Base-by-base conservation (phyloP, 2,888 invertebrate species). In the Platerodrilus igneus region DNA sequence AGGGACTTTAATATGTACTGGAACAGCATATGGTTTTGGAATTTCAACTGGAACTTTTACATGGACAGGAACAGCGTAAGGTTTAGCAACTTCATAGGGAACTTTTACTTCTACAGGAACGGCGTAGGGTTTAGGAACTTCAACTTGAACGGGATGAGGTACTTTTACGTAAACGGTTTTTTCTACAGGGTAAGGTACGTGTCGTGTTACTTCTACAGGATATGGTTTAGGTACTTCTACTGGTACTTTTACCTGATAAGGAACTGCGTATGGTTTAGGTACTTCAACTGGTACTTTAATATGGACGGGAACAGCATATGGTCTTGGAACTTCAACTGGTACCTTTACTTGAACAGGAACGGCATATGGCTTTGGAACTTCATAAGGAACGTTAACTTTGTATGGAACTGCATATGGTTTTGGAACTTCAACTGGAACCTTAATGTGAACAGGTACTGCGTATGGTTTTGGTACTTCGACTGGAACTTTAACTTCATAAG, bases 401-500 rank as follows among this genome's bases (percentile, higher is more conserved):
- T 45, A 38, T 2, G 34, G 45, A 21, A 48, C 47, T 11, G 47
- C 41, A 46, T 62, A 58, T 22, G 63, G 63, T 43, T 63, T 58
- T 10, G 63, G 59, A 14, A 63, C 59, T 19, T 53, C 52, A 3
- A 52, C 50, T 13, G 48, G 44, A 10, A 63, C 59, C 5, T 52
- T 53, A 45, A 53, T 59, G 18, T 53, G 54, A 6, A 61, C 55
- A 21, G 49, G 30, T 26, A 66, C 63, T 29, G 62, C 29, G 47
- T 62, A 58, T 22, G 63, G 63, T 43, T 63, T 58, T 10, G 63
- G 59, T 16, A 63, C 59, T 26, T 38, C 35, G 9, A 49, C 40
- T 11, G 38, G 40, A 20, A 47, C 47, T 28, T 47, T 46, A 15
- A 50, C 50, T 29, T 45, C 36, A 4, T 45, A 39, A 14, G 49